Percentiles rank a stretch among this genome's conserved stretches.
These are phyloP conservation scores for Aurelia sp. DNA, from an alignment of 30 jellyfish, hydroid and myxozoan species.

Conservation along the genomic window DNA sequence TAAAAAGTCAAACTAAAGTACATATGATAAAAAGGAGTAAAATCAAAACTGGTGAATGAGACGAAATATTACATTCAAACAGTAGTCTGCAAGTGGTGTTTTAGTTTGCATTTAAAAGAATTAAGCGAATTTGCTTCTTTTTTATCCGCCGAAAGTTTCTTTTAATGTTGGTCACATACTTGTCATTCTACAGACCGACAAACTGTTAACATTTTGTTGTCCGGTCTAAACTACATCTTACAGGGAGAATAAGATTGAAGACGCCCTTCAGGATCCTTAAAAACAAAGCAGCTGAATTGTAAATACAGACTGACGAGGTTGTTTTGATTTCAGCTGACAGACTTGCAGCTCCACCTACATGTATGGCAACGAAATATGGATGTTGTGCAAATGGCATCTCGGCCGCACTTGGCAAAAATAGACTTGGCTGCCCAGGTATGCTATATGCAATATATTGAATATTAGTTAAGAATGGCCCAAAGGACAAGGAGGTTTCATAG, in stretches of 20 bases:
- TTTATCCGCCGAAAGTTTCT: too few species aligned
- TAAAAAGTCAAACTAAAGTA: too few species aligned
- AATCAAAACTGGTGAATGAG: too few species aligned
- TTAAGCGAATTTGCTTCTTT: too few species aligned
- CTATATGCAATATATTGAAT: not conserved
- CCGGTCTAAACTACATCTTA: not conserved
- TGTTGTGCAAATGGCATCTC: constrained; percentile 72
- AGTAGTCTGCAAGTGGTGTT: too few species aligned
- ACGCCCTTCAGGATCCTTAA: not conserved
- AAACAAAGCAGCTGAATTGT: not conserved
- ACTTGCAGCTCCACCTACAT: constrained; percentile 55
- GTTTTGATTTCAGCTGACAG: constrained; percentile 28
- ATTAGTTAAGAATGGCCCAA: too few species aligned
- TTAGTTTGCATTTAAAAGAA: too few species aligned
- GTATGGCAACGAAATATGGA: constrained; percentile 53
- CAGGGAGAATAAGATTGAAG: not conserved
- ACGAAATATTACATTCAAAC: too few species aligned
- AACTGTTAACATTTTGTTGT: not conserved
- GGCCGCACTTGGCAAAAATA: constrained; percentile 59
- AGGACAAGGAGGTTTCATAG: not conserved
- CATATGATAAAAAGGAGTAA: too few species aligned
- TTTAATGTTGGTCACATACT: too few species aligned
- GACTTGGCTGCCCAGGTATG: constrained; percentile 80
- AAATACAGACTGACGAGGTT: not conserved
- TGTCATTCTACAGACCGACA: not conserved